Percentiles rank a stretch among this genome's conserved stretches.
Conservation (phyloP, 2,113 vertebrate genomes). For the human region DNA sequence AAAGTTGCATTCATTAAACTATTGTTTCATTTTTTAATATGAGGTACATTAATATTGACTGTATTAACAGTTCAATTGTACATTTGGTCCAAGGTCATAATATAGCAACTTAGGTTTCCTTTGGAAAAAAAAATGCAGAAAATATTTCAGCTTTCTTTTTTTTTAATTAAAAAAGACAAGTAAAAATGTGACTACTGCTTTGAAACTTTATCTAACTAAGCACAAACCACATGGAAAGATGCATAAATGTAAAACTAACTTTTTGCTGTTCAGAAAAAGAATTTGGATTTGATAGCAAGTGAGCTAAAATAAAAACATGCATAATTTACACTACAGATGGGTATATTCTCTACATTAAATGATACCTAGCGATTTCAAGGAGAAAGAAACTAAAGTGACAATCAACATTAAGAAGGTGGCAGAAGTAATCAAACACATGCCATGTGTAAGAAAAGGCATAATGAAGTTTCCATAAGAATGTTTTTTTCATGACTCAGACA, state of each 20-base stretch:
- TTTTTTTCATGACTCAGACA: constrained; percentile 60
- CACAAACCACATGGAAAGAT: constrained; percentile 63
- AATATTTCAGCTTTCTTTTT: neutral
- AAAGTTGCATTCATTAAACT: neutral
- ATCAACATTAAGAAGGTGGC: constrained; percentile 81
- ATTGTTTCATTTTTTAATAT: neutral
- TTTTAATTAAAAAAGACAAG: constrained; percentile 53
- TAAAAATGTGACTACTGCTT: constrained; percentile 51
- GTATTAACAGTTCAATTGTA: neutral
- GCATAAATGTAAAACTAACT: constrained; percentile 74
- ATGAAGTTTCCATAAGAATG: constrained; percentile 54
- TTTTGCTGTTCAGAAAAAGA: constrained; percentile 69
- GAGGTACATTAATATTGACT: neutral
- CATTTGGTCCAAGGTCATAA: neutral
- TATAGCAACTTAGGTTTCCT: neutral
- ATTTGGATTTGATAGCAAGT: constrained; percentile 69
- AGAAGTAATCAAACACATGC: constrained; percentile 69
- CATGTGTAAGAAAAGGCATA: constrained; percentile 47
- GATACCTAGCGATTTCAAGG: constrained; percentile 76
- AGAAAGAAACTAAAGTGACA: constrained; percentile 74
- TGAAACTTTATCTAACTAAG: constrained; percentile 64
- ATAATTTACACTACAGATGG: constrained; percentile 78
- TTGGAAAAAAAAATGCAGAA: neutral
- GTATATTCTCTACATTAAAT: constrained; percentile 69
- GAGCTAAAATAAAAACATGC: constrained; percentile 73